Base-by-base conservation (phyloP, 1,140 invertebrate genomes). In the Drosophila orosa region DNA sequence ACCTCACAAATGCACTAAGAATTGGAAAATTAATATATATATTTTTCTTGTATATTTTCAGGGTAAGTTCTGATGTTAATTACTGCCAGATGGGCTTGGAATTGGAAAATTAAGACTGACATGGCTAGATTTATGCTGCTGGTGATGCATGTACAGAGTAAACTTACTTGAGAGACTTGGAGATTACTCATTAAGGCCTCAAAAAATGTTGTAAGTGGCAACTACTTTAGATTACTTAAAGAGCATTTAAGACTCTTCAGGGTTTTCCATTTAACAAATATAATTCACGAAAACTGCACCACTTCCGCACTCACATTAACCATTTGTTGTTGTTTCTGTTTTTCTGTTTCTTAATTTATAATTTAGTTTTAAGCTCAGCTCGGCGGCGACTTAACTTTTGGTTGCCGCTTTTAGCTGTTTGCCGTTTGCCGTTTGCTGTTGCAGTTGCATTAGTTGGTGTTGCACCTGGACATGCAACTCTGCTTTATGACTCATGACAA, bases 401-500 rank as follows among this genome's bases (percentile, higher is more conserved):
- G 48, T 50, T 80, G 63, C 60, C 78, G 69, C 12, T 44, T 12
- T 37, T n/a, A n/a, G 29, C 52, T 39, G 39, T 12, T 60, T 71
- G 37, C 42, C 17, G 48, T 29, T 31, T 69, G 56, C 44, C 8
- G 31, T 31, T 75, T 57, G 74, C 39, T 57, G 61, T 50, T 66
- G 47, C 24, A 57, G 40, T 37, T 44, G 31, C 56, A 44, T 62
- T 54, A 54, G 67, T 56, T 66, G 73, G 35, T 78, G 67, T 55
- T 73, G 75, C 59, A 37, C 44, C 44, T 35, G 56, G 65, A 61
- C 83, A 87, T 87, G 84, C 84, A 87, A 89, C 84, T 73, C 67
- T 87, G 84, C 84, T 87, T 87, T 87, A 87, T 87, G 84, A 89
- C 85, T 87, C 84, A 87, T 87, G 84, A 87, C 84, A 87, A 87